Evolutionary conservation across 2,888 invertebrate species (phyloP).

Genomic region (Spisula subtruncata): DNA sequence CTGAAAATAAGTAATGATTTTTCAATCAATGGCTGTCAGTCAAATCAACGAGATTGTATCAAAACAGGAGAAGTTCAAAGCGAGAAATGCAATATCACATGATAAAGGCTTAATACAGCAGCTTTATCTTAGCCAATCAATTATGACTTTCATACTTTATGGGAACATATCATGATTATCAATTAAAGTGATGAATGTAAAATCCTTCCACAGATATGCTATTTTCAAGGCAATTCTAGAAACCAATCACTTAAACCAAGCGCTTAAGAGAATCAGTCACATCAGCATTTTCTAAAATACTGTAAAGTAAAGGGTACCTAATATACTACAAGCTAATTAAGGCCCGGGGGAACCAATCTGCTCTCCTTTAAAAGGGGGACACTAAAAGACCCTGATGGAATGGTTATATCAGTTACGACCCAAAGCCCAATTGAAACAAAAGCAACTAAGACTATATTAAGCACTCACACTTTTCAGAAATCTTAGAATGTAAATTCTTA

Average conservation of each 20-base stretch:
- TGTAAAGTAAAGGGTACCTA: too few species aligned
- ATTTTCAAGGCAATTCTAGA: not conserved
- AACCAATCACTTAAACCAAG: not conserved
- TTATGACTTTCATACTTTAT: constrained; percentile 19
- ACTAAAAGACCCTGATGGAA: too few species aligned
- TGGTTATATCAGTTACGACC: too few species aligned
- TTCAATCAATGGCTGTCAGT: constrained; percentile 16
- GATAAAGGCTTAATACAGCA: constrained; percentile 14
- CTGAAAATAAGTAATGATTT: not conserved
- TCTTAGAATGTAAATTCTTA: too few species aligned
- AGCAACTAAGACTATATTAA: too few species aligned
- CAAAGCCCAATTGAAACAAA: too few species aligned
- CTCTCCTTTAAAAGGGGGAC: too few species aligned
- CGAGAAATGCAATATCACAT: not conserved
- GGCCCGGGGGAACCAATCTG: too few species aligned
- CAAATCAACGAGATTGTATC: not conserved
- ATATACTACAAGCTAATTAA: too few species aligned
- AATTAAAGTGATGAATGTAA: not conserved
- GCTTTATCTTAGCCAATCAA: constrained; percentile 7
- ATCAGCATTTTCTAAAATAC: too few species aligned
- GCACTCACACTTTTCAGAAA: too few species aligned
- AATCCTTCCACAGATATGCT: not conserved
- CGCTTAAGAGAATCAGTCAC: too few species aligned
- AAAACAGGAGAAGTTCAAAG: constrained; percentile 25
- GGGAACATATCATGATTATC: constrained; percentile 1